phyloP scores from a whole-genome alignment of 2,113 vertebrate species.

The Grus americana region DNA sequence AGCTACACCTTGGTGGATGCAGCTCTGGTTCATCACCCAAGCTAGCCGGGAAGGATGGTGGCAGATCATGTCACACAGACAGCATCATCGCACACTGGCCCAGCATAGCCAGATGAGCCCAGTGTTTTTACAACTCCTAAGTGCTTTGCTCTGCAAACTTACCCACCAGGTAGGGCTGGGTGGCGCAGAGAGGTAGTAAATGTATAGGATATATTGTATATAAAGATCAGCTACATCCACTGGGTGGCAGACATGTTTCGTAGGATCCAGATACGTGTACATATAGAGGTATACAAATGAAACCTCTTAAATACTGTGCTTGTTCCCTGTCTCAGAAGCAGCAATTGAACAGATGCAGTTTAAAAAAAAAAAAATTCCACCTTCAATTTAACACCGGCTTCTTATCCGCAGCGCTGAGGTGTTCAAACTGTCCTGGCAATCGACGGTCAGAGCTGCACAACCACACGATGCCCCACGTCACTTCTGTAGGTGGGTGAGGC shows the following conservation, averaged over 20 bases:
- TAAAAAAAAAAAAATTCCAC: background rate
- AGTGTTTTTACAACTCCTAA: background rate
- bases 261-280: rapidly evolving
- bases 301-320: background rate
- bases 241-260: slow-evolving; percentile 64
- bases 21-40: background rate
- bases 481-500: background rate
- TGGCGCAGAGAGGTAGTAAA: background rate
- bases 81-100: background rate
- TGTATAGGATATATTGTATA: background rate
- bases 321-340: background rate
- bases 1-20: rapidly evolving
- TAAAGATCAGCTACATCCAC: slow-evolving; percentile 35
- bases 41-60: rapidly evolving
- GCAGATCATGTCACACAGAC: rapidly evolving
- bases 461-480: rapidly evolving
- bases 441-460: rapidly evolving
- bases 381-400: background rate
- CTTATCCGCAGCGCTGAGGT: rapidly evolving
- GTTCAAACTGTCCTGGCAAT: background rate
- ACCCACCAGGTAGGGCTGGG: rapidly evolving
- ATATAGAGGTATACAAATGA: background rate
- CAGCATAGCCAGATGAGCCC: rapidly evolving
- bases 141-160: background rate
- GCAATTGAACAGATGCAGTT: background rate